Evolutionary conservation across 2,888 invertebrate genomes (phyloP), one percentile per base, ranked within the genome.

Genomic region (Drepanosiphum platanoidis): DNA sequence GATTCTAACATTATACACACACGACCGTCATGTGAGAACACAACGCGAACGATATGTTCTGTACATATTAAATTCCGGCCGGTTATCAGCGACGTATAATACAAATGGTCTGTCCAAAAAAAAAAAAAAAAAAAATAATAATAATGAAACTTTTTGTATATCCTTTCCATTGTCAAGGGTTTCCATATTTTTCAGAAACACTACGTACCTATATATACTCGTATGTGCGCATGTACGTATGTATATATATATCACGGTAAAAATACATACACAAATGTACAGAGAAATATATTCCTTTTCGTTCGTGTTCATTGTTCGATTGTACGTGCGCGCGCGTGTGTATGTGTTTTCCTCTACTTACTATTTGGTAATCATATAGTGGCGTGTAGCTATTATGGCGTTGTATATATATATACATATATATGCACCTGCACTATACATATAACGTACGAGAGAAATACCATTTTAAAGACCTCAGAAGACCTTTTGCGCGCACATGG

Each of bases 381-480:
- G n/a, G n/a, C 18, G 46, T 46, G 1, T 46, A 18, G 46, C 18
- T 15, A n/a, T n/a, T 2, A 46, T 46, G 1, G 18, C 18, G 46
- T 3, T 3, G 18, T n/a, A 58, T 58, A 58, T 8, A 3, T 58
- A 5, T 22, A n/a, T 61, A 58, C n/a, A 58, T n/a, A 8, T n/a
- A 58, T 58, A 11, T 61, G n/a, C n/a, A n/a, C n/a, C n/a, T n/a
- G n/a, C n/a, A 30, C 9, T 61, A 27, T 9, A 61, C 22, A 58
- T 22, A 58, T n/a, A n/a, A 11, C 11, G 3, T 61, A 39, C 34
- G 30, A 78, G 64, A 78, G 39, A 78, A 42, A 78, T 13, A 30
- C 66, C 13, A n/a, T 79, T 42, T 79, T 66, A 11, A n/a, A 66
- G n/a, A 66, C 64, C 42, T 42, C 39, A 1, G 36, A 32, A 64